Evolutionary conservation across 2,888 invertebrate genomes (phyloP), one percentile per base, ranked within the genome.

Genomic region (Tetragonisca angustula): DNA sequence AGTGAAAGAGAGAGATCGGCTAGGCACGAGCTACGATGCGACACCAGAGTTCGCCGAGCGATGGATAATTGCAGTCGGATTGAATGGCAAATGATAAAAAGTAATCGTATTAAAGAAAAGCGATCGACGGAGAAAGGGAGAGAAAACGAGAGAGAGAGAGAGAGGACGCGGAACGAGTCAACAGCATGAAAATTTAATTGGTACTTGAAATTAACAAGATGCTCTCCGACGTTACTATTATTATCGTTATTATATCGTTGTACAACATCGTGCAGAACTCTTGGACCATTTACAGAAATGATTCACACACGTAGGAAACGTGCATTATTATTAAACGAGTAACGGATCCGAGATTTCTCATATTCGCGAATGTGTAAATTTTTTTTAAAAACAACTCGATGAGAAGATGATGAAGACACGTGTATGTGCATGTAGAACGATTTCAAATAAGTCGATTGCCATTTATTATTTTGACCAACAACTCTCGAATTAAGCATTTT

Each of bases 141-240:
- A 43, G n/a, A 9, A 43, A 43, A 43, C 1, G 9, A 43, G 9
- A 43, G 1, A 27, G 43, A 43, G 43, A 27, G 27, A 27, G 43
- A 43, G 43, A 27, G 27, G 2, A 75, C 62, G 49, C 27, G 56
- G 32, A 36, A 49, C 56, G 24, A 69, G 50, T 76, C 68, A 54
- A 74, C 69, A 77, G 73, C 74, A 83, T 77, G 73, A 67, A 74
- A 81, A 84, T 81, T 71, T 74, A 80, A 80, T 82, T 71, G 73
- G 67, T 82, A 77, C 73, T 70, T 74, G 74, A 61, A n/a, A 82
- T 67, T 61, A 84, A 83, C 74, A 64, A 78, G 78, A 70, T 61
- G 71, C 52, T 65, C 64, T 80, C 73, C 76, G 49, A 56, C 65
- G 67, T 65, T 75, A 19, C 21, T 36, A 65, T n/a, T 19, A 32